Percentiles rank a stretch among this genome's conserved stretches.
These are phyloP conservation scores for Ceriagrion tenellum DNA, from an alignment of 2,888 invertebrate genomes.

Conservation along the genomic window DNA sequence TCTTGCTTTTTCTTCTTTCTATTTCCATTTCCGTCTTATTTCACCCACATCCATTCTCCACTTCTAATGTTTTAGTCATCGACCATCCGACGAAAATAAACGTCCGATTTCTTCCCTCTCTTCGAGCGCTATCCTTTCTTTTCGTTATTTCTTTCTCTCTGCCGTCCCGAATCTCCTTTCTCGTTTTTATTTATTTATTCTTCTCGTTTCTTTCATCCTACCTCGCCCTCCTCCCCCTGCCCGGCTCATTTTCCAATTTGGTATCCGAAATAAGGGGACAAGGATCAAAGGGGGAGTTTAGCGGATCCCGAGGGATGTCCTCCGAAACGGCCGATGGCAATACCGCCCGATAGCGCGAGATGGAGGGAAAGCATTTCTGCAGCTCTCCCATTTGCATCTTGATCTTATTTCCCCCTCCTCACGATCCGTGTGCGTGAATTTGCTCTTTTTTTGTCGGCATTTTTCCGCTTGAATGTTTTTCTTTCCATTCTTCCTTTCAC, in stretches of 20 bases:
- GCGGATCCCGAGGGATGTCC: neutral
- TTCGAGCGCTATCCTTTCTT: neutral
- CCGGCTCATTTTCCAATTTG: neutral
- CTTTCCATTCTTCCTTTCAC: neutral
- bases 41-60: neutral
- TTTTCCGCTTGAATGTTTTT: neutral
- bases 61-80: constrained; percentile 3
- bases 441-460: neutral
- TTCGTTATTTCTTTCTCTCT: neutral
- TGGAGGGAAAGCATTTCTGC: neutral
- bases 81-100: neutral
- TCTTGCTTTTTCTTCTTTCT: too few species aligned
- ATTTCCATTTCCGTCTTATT: neutral
- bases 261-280: neutral
- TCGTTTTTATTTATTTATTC: neutral
- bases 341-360: neutral
- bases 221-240: neutral
- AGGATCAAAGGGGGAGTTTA: constrained; percentile 10
- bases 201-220: neutral
- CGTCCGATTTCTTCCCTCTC: neutral
- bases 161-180: neutral
- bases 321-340: neutral
- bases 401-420: neutral
- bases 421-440: neutral
- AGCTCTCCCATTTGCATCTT: neutral